Evolutionary conservation across 2,113 vertebrate species (phyloP).

Genomic region (Sterrhoptilus dennistouni): DNA sequence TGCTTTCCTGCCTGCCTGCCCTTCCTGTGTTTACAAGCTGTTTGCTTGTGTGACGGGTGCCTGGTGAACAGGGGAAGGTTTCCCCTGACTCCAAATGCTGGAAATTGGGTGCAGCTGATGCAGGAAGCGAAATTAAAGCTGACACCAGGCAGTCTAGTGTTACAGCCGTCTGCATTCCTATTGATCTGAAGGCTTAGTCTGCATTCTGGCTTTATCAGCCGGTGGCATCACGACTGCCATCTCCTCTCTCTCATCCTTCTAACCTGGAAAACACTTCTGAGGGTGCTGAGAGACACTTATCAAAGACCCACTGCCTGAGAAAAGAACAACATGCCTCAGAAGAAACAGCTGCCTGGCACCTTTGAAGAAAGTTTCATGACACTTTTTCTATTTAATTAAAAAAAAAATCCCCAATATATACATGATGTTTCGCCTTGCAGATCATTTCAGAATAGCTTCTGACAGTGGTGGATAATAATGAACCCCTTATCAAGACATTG

Average conservation of each 20-base stretch:
- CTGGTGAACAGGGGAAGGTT: background rate
- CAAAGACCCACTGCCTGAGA: constrained; percentile 39
- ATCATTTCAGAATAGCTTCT: constrained; percentile 37
- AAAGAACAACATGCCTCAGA: constrained; percentile 25
- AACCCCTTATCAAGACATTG: constrained; percentile 49
- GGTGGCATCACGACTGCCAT: constrained; percentile 43
- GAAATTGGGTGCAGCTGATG: background rate
- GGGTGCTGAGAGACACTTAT: constrained; percentile 15
- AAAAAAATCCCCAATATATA: constrained; percentile 24
- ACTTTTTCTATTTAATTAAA: constrained; percentile 54
- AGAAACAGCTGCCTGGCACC: constrained; percentile 41
- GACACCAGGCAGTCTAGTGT: constrained; percentile 57
- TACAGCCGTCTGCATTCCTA: constrained; percentile 45
- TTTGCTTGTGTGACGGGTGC: background rate
- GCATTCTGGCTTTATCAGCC: constrained; percentile 58
- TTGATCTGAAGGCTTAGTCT: constrained; percentile 60
- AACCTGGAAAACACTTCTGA: constrained; percentile 61
- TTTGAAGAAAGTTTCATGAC: constrained; percentile 64
- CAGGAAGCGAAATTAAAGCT: constrained; percentile 46
- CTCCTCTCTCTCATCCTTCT: constrained; percentile 24
- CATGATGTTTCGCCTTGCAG: constrained; percentile 1
- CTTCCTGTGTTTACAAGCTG: background rate
- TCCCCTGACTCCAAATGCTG: background rate
- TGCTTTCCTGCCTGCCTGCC: background rate
- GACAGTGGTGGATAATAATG: constrained; percentile 57